Conservation (phyloP, 2,113 vertebrate species). For the Chaenocephalus aceratus region DNA sequence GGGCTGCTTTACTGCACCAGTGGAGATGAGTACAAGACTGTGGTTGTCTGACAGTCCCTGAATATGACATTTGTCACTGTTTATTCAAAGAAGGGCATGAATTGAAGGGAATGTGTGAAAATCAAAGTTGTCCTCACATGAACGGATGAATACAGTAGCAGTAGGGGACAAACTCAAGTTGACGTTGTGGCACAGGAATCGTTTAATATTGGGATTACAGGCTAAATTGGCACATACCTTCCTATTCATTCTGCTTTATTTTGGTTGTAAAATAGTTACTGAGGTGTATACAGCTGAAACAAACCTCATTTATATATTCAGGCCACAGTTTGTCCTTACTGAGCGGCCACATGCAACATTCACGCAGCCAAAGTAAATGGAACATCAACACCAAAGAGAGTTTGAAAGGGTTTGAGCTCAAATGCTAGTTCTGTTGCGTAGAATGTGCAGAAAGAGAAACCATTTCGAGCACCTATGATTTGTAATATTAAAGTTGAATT, state of each 20-base stretch:
- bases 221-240: neutral
- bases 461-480: neutral
- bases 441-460: neutral
- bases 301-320: conserved; percentile 24
- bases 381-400: conserved; percentile 43
- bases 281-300: conserved; percentile 14
- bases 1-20: conserved; percentile 18
- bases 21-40: conserved; percentile 8
- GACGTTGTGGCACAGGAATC: neutral
- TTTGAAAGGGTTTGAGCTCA: conserved; percentile 4
- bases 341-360: conserved; percentile 35
- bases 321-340: conserved; percentile 26
- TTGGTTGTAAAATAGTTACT: conserved; percentile 21
- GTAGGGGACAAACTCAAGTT: neutral
- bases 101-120: conserved; percentile 1
- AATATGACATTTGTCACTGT: neutral
- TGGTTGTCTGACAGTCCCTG: neutral
- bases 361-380: conserved; percentile 58
- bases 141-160: neutral
- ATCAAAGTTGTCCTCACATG: neutral
- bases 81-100: conserved; percentile 3
- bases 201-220: neutral
- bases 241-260: conserved; percentile 21
- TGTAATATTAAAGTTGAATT: conserved; percentile 8
- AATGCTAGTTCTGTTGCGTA: conserved; percentile 1